Base-by-base conservation (phyloP, 2,888 invertebrate species). In the Camptogramma bilineatum region DNA sequence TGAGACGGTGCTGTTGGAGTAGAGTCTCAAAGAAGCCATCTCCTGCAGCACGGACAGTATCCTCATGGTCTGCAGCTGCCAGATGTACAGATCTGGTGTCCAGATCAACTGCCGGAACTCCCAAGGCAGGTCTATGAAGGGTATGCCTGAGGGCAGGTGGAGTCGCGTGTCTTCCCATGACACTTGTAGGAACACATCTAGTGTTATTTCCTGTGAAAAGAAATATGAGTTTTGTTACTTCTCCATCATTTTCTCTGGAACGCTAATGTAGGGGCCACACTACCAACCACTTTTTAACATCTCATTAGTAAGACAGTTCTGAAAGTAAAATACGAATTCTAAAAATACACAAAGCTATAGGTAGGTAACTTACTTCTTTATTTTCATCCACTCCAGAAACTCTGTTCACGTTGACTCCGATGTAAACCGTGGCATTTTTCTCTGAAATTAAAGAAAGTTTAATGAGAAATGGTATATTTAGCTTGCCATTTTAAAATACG, bases 361-460 rank as follows among this genome's bases (percentile, higher is more conserved):
- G n/a, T n/a, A n/a, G n/a, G n/a, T 4, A 28, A 57, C 84, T 83
- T 87, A 95, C 95, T 94, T 95, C 95, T 86, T 94, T 94, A 75
- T 94, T 95, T 76, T 95, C 95, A 81, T 95, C 95, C 48, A 95
- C 95, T 68, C 94, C 94, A 55, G 95, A 95, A 60, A 95, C 94
- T 69, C 95, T 81, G 78, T 94, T 94, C 75, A 95, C 94, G 83
- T 94, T 94, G 65, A 95, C 88, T 62, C 94, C 94, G 73, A 95
- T 93, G 73, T 93, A 94, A 55, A 95, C 94, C 50, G 94, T 94
- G 48, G 94, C 94, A 76, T 94, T 93, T 84, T 94, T 94, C 75
- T 86, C 94, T 94, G 93, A 67, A 90, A 93, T 71, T 76, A 81
- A 58, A 59, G 51, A 69, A 66, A 64, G 66, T 52, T 52, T 52